phyloP scores from a whole-genome alignment of 2,113 vertebrate genomes.

The Channa argus region DNA sequence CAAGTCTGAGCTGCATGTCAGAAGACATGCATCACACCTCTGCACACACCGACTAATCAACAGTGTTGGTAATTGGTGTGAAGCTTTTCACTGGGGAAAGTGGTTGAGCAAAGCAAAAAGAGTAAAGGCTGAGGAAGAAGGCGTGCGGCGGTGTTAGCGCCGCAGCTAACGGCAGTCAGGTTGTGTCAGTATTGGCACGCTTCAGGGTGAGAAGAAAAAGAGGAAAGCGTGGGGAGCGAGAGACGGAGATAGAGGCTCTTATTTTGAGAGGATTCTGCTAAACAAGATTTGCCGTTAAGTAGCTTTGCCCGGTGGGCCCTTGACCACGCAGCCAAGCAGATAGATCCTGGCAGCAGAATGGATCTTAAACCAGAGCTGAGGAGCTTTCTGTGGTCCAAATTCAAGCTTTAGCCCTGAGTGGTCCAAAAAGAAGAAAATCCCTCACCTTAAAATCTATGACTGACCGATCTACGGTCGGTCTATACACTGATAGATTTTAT shows the following conservation, averaged over 20 bases:
- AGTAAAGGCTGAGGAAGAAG: conserved; percentile 40
- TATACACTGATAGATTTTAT: no score
- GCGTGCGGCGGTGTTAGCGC: conserved; percentile 32
- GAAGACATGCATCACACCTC: conserved; percentile 39
- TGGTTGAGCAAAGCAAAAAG: conserved; percentile 20
- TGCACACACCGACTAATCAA: conserved; percentile 44
- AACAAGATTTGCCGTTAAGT: conserved; percentile 79
- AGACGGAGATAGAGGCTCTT: conserved; percentile 51
- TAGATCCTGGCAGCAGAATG: conserved; percentile 53
- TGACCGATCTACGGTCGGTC: no score
- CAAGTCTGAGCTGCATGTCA: conserved; percentile 19
- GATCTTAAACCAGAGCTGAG: conserved; percentile 49
- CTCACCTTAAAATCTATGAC: conserved; percentile 14
- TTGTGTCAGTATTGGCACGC: conserved; percentile 51
- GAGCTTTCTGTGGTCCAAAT: conserved; percentile 36
- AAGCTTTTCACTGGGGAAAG: conserved; percentile 40
- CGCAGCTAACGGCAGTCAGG: conserved; percentile 49
- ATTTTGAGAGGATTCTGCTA: conserved; percentile 79
- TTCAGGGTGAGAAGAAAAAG: conserved; percentile 19
- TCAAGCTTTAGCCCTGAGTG: conserved; percentile 37
- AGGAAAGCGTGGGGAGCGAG: not conserved
- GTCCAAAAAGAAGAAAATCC: conserved; percentile 31
- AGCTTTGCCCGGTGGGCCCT: conserved; percentile 74
- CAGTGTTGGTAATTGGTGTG: conserved; percentile 53
- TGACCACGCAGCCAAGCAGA: conserved; percentile 56